Evolutionary conservation across 1,140 invertebrate genomes (phyloP), one percentile per base, ranked within the genome.

Genomic region (Oryctes rhinoceros): DNA sequence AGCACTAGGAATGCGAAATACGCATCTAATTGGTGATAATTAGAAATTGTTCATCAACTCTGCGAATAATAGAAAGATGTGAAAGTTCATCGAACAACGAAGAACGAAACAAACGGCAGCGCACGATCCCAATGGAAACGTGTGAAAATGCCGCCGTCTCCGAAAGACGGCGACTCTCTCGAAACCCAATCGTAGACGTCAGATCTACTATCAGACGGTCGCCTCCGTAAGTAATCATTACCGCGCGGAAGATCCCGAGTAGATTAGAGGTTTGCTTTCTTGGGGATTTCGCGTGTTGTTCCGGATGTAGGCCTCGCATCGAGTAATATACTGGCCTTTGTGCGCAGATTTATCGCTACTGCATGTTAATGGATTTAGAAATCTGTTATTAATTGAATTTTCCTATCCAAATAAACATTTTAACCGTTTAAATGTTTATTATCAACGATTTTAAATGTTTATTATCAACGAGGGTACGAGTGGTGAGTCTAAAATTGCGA

Each of bases 81-180:
- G 65, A 71, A 71, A 35, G 65, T 71, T 37, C 65, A 71, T 24
- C 65, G 24, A 35, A 5, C 20, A n/a, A 15, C 53, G 15, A 18
- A 59, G n/a, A 59, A 59, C 65, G 11, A 35, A 24, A 71, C 7
- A 71, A 71, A 10, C 65, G 65, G 24, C 20, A 35, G 4, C 35
- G 7, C 20, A 62, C 35, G 20, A 59, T 59, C 53, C 53, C n/a
- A 59, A 30, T 71, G 65, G 35, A 71, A 71, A 71, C 65, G 65
- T 71, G 65, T 71, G 65, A 71, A 71, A 71, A 71, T 71, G 35
- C 65, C 20, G 65, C 9, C 11, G 65, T 71, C 11, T 71, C 65
- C 4, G 35, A 71, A 37, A 3, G 13, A 13, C 20, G 35, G 35
- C 65, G 37, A 71, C 65, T 71, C 65, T 71, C 65, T 71, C 65